Evolutionary conservation across 2,888 invertebrate species (phyloP), one percentile per base, ranked within the genome.

Genomic region (Pasiphila rectangulata): DNA sequence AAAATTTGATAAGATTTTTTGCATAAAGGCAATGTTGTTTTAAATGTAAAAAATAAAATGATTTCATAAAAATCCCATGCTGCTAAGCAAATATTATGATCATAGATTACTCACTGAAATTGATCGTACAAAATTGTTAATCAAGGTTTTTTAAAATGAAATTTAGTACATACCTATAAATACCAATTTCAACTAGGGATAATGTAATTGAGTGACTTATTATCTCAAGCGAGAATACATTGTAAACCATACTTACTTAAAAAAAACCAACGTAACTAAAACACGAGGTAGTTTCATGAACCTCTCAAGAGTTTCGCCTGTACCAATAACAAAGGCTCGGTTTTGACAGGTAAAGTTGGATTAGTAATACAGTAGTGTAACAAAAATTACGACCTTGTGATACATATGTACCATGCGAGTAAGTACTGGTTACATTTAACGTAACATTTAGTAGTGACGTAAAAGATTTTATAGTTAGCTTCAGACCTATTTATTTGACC

Each of bases 401-500:
- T 30, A 17, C 17, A n/a, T n/a, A 9, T 19, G 17, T 32, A 30
- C 32, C 32, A 32, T 17, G 30, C 29, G 13, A 19, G 39, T 39
- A 20, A 29, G 19, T 7, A 20, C 17, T 32, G 17, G 32, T 32
- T 32, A 19, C 10, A 19, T 32, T 32, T 5, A 4, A 52, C 46
- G 50, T 53, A 51, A 51, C 46, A 46, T 57, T 61, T 49, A 46
- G 39, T 47, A 42, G 56, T 64, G 61, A 64, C 60, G 66, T 63
- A 58, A 60, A 64, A 56, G 30, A 63, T 48, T 51, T 45, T 47
- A 47, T 42, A 42, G 38, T 40, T 41, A 30, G 40, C 51, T 51
- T 47, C 43, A 50, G 50, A 48, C 69, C 68, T 75, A 74, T 74
- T 67, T 78, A 72, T 75, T 55, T 79, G 85, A 83, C 83, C 85